phyloP scores from a whole-genome alignment of 2,888 invertebrate species.

The Tortrix viridana region DNA sequence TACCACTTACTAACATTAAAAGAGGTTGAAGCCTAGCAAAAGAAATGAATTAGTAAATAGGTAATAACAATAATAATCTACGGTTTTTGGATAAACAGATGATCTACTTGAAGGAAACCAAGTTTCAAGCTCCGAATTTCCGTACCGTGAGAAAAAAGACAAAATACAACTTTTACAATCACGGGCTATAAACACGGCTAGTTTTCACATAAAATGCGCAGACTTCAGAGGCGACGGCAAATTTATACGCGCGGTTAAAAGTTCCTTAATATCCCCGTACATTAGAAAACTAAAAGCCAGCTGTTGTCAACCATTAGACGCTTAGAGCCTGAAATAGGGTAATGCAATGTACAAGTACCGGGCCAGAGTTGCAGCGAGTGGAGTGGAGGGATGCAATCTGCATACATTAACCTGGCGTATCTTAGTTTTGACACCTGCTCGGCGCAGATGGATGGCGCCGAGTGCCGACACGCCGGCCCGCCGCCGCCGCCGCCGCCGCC shows the following conservation, averaged over 20 bases:
- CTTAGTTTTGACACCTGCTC: slow-evolving; percentile 83
- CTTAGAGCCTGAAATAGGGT: slow-evolving; percentile 54
- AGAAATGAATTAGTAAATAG: too few relatives aligned
- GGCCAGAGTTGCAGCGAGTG: slow-evolving; percentile 40
- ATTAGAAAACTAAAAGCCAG: slow-evolving; percentile 65
- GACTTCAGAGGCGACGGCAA: slow-evolving; percentile 21
- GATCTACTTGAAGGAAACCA: too few relatives aligned
- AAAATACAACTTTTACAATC: slow-evolving; percentile 1
- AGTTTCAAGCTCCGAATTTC: too few relatives aligned
- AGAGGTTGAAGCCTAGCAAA: too few relatives aligned
- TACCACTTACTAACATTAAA: slow-evolving; percentile 12
- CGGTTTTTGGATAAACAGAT: too few relatives aligned
- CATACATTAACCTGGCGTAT: slow-evolving; percentile 82
- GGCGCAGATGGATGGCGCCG: slow-evolving; percentile 72
- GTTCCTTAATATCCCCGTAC: slow-evolving; percentile 48
- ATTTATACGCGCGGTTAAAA: slow-evolving; percentile 41
- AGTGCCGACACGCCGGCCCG: slow-evolving; percentile 74
- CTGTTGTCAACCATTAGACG: slow-evolving; percentile 38
- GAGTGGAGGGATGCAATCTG: slow-evolving; percentile 71
- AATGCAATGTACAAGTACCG: slow-evolving; percentile 55
- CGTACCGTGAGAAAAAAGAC: background rate
- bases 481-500: slow-evolving; percentile 62
- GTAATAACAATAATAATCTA: too few relatives aligned
- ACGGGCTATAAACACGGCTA: slow-evolving; percentile 5
- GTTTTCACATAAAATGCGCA: slow-evolving; percentile 24